These are phyloP conservation scores for Drosophila ezoana DNA, from an alignment of 2,888 invertebrate species.

Conservation along the genomic window DNA sequence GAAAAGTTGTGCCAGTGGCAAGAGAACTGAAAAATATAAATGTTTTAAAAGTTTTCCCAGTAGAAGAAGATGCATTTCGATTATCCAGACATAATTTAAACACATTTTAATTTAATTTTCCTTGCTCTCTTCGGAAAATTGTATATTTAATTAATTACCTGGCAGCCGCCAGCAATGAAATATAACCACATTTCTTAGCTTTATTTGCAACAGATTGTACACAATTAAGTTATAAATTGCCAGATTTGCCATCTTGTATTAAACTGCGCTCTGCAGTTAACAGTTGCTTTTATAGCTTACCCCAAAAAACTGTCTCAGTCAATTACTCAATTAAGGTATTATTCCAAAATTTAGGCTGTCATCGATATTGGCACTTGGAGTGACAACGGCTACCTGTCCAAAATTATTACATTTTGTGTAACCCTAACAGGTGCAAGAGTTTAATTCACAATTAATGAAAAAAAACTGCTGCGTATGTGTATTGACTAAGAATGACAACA, in stretches of 20 bases:
- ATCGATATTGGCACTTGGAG: conserved; percentile 29
- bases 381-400: conserved; percentile 28
- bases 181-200: conserved; percentile 64
- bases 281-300: conserved; percentile 53
- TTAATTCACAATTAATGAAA: too few species aligned
- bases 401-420: too few species aligned
- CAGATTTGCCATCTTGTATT: conserved; percentile 40
- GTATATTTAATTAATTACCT: conserved; percentile 46
- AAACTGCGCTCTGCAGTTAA: not conserved
- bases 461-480: too few species aligned
- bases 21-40: conserved; percentile 48
- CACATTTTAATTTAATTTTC: too few species aligned
- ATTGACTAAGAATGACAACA: too few species aligned
- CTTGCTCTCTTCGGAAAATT: too few species aligned
- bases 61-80: too few species aligned
- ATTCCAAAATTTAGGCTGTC: conserved; percentile 51
- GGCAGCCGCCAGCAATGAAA: conserved; percentile 78
- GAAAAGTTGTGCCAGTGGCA: conserved; percentile 44
- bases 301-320: not conserved
- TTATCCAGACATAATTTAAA: too few species aligned
- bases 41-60: not conserved
- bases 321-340: conserved; percentile 56
- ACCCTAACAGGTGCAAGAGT: too few species aligned
- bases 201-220: conserved; percentile 69
- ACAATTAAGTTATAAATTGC: conserved; percentile 73